phyloP scores from a whole-genome alignment of 2,113 vertebrate species.

The Brachypodius melanocephalos region DNA sequence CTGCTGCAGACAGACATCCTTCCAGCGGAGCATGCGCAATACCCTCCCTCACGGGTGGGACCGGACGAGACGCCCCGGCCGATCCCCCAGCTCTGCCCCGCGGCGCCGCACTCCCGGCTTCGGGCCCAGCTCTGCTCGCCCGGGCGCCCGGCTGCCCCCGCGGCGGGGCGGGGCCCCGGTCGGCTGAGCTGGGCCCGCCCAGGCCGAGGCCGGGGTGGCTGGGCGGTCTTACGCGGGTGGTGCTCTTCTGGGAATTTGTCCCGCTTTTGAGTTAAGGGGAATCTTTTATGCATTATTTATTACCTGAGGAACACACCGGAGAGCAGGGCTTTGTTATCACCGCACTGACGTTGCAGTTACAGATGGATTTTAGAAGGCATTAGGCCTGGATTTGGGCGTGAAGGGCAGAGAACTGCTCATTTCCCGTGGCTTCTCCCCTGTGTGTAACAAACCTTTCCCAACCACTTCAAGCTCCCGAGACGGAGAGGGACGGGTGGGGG shows the following conservation, averaged over 20 bases:
- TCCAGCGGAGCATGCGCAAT: neutral
- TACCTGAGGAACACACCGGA: fast-evolving
- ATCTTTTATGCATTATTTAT: fast-evolving
- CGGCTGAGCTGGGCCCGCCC: neutral
- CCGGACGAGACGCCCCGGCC: neutral
- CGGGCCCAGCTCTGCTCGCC: no score
- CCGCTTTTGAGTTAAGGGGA: fast-evolving
- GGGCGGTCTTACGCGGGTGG: fast-evolving
- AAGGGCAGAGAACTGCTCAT: neutral
- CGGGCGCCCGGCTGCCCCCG: no score
- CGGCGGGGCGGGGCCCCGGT: no score
- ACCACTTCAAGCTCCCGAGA: fast-evolving
- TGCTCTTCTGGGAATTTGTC: neutral
- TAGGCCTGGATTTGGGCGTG: neutral
- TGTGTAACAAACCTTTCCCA: neutral
- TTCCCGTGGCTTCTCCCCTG: fast-evolving
- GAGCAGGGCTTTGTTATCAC: neutral
- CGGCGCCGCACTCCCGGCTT: no score
- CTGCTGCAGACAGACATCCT: neutral
- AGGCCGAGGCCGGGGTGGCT: neutral
- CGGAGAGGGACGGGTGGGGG: fast-evolving
- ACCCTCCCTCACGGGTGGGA: neutral
- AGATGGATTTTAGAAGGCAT: neutral
- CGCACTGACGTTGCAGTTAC: fast-evolving
- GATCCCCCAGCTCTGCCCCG: neutral